phyloP scores from a whole-genome alignment of 2,888 invertebrate genomes.

The Amiota minor region DNA sequence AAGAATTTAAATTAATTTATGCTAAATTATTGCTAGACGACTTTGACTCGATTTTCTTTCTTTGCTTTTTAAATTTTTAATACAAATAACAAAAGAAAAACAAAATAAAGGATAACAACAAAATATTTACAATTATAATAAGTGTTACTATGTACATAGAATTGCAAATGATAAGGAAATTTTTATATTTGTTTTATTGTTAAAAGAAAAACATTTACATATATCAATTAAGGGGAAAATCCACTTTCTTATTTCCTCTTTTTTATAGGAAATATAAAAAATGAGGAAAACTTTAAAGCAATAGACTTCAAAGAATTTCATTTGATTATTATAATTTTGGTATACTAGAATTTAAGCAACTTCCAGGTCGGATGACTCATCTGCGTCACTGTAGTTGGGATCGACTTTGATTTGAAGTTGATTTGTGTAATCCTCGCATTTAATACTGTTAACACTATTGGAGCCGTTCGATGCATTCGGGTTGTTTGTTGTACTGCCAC shows the following conservation, averaged over 20 bases:
- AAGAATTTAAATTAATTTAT: slow-evolving; percentile 7
- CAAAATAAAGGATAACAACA: slow-evolving; percentile 43
- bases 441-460: slow-evolving; percentile 53
- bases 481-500: slow-evolving; percentile 57
- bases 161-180: too few species aligned
- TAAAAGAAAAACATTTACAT: not conserved
- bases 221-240: not conserved
- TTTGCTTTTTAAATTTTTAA: slow-evolving; percentile 41
- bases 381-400: slow-evolving; percentile 77
- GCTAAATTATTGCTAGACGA: slow-evolving; percentile 28
- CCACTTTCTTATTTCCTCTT: too few species aligned
- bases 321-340: not conserved
- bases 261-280: not conserved
- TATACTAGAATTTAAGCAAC: slow-evolving; percentile 77
- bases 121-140: slow-evolving; percentile 45
- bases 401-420: slow-evolving; percentile 71
- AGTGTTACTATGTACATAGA: not conserved
- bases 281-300: not conserved
- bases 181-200: not conserved
- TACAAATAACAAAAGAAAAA: slow-evolving; percentile 43
- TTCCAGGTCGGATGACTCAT: slow-evolving; percentile 87
- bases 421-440: slow-evolving; percentile 71
- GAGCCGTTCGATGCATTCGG: slow-evolving; percentile 35
- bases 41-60: slow-evolving; percentile 10
- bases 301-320: not conserved